Percentiles rank a stretch among this genome's conserved stretches.
Conservation (phyloP, 1,140 invertebrate species). For the Hylaeus anthracinus region DNA sequence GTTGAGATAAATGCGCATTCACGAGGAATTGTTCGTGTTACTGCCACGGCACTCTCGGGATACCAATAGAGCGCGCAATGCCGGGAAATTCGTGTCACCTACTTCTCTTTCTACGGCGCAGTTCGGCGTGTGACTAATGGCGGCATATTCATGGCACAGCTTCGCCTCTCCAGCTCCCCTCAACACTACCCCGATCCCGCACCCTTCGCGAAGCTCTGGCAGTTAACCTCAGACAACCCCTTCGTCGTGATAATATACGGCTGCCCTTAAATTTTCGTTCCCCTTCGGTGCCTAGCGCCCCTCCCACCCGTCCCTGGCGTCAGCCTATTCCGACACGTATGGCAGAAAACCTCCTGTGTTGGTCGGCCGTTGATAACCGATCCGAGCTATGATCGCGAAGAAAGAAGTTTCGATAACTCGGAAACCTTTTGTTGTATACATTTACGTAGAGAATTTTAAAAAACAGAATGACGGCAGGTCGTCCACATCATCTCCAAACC, state of each 20-base stretch:
- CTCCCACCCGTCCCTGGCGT: constrained; percentile 24
- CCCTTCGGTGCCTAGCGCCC: constrained; percentile 43
- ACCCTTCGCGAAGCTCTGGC: constrained; percentile 63
- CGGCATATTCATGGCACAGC: constrained; percentile 66
- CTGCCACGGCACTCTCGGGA: constrained; percentile 53
- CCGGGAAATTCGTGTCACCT: constrained; percentile 67
- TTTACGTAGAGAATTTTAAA: no score
- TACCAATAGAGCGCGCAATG: constrained; percentile 67
- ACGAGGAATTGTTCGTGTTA: constrained; percentile 65
- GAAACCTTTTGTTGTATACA: no score
- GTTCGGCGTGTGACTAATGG: constrained; percentile 70
- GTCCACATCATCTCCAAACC: no score
- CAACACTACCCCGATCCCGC: constrained; percentile 44
- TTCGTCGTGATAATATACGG: constrained; percentile 67
- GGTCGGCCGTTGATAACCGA: not conserved
- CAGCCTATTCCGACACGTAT: constrained; percentile 26
- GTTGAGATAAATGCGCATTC: constrained; percentile 64
- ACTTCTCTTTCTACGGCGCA: constrained; percentile 64
- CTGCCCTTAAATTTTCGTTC: constrained; percentile 66
- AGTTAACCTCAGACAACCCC: constrained; percentile 69
- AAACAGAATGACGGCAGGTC: no score
- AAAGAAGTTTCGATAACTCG: no score
- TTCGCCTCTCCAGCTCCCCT: constrained; percentile 35
- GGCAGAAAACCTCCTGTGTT: constrained; percentile 15
- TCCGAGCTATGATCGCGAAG: not conserved